Percentiles rank a stretch among this genome's conserved stretches.
phyloP scores from a whole-genome alignment of 2,113 vertebrate genomes.

The Cettia cetti region DNA sequence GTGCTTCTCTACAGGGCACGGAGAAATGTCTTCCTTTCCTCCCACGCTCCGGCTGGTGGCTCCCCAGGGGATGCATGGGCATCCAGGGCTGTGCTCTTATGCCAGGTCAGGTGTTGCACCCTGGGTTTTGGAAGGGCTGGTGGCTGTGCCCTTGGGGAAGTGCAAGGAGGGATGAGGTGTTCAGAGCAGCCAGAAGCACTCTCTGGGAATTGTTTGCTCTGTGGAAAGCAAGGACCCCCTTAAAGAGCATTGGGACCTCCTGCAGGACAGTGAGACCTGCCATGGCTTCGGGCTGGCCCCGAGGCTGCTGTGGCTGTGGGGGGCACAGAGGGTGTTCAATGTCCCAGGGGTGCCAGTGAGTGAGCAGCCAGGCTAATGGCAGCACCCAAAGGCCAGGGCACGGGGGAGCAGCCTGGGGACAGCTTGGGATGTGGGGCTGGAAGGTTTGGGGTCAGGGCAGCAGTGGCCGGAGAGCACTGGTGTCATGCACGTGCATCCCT shows the following conservation, averaged over 20 bases:
- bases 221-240: neutral
- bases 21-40: slow-evolving; percentile 38
- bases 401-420: rapidly evolving
- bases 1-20: slow-evolving; percentile 8
- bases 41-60: neutral
- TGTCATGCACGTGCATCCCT: rapidly evolving
- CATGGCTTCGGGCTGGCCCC: neutral
- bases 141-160: neutral
- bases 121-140: neutral
- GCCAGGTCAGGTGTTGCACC: neutral
- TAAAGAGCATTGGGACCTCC: neutral
- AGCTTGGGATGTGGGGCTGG: rapidly evolving
- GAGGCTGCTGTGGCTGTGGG: neutral
- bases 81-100: neutral
- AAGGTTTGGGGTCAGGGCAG: neutral
- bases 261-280: neutral
- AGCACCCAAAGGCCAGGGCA: rapidly evolving
- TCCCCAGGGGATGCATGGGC: neutral
- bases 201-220: neutral
- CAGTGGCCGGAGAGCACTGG: rapidly evolving
- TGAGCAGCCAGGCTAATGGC: neutral
- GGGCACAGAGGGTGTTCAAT: neutral
- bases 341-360: rapidly evolving
- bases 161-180: neutral
- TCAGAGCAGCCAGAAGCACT: neutral